Evolutionary conservation across 37 sponge, comb jelly and placozoan genomes (phyloP), one percentile per base, ranked within the genome.

Genomic region (Petrosia ficiformis): DNA sequence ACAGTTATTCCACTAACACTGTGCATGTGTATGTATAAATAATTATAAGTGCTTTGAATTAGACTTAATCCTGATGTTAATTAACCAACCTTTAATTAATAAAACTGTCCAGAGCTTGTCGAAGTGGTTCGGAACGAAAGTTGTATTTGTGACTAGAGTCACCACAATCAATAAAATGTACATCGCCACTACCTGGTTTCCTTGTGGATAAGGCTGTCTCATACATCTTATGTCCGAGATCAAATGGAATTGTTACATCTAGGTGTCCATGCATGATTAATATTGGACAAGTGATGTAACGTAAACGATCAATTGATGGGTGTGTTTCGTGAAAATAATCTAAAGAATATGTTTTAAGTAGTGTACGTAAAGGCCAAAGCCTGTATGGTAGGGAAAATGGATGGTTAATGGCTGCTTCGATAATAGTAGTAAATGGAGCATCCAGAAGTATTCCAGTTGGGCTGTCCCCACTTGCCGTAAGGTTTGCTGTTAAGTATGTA

Each of bases 391-490:
- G 2, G 22, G 68, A n/a, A 38, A 93, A 44, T 4, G 83, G 86
- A 41, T 93, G 90, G 42, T 79, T 39, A 24, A 39, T 28, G 22
- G 76, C 94, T 29, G 89, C 86, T 0, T 88, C 86, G 3, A 63
- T 28, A 3, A 93, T 88, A 11, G 77, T 79, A 22, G 90, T 84
- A 58, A 88, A 89, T 3, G 94, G 94, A 32, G 86, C 90, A 52
- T 93, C 94, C 42, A 93, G 68, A 44, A 93, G 65, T 0, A 93
- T 14, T 14, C 90, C 94, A 24, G 44, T 24, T 4, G 82, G 86
- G 16, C 30, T 24, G 28, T 64, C 44, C 19, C 65, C 42, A 0
- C 4, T 10, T 0, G 54, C 22, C n/a, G 71, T 77, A 5, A 87
- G 66, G 34, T 71, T 66, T 30, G 67, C 40, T 0, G 88, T 36